These are phyloP conservation scores for Micronisus gabar DNA, from an alignment of 2,113 vertebrate genomes.

Conservation along the genomic window DNA sequence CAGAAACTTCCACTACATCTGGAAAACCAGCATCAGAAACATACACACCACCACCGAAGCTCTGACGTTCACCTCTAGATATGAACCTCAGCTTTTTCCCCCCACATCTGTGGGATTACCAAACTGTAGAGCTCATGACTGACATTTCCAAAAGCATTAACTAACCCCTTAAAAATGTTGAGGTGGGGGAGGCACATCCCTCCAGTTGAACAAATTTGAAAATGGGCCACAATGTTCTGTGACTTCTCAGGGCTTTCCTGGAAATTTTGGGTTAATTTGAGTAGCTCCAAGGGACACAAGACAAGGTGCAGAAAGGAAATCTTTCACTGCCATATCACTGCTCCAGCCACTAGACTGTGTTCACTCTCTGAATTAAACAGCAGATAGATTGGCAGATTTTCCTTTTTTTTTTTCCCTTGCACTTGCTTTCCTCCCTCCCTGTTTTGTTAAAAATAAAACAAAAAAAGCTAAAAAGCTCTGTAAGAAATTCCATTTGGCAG, in stretches of 20 bases:
- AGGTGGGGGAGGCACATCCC: not conserved
- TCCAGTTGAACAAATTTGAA: not conserved
- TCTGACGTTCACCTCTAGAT: not conserved
- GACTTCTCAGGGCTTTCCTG: not conserved
- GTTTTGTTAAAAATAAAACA: constrained; percentile 22
- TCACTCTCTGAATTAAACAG: not conserved
- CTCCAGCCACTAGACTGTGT: not conserved
- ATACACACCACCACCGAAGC: not conserved
- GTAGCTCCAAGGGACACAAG: not conserved
- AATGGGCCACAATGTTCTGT: not conserved
- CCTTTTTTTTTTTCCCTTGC: not conserved
- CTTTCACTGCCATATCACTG: not conserved
- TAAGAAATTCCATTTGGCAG: constrained; percentile 49
- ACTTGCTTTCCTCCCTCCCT: not conserved
- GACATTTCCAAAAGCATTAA: not conserved
- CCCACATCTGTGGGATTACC: not conserved
- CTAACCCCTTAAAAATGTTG: not conserved
- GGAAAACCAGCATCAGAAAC: not conserved
- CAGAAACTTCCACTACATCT: not conserved
- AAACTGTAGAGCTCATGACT: not conserved
- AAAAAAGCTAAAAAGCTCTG: constrained; percentile 4
- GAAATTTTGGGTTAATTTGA: not conserved
- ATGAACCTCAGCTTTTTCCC: not conserved
- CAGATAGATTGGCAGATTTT: not conserved
- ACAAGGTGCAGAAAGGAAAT: not conserved